Base-by-base conservation (phyloP, 2,888 invertebrate genomes). In the Phlogophora meticulosa region DNA sequence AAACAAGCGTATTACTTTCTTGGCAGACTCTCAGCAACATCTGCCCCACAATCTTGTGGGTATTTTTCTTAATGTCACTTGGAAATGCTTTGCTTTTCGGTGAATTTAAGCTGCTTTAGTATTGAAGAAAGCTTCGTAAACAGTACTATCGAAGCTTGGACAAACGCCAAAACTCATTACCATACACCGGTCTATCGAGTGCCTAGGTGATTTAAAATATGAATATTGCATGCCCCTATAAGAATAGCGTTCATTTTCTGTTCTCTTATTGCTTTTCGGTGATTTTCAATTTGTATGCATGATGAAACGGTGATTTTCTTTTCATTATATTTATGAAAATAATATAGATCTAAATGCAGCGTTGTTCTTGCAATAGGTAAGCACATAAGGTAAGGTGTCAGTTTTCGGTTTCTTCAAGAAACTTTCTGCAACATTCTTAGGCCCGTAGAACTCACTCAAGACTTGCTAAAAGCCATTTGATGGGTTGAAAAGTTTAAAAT, bases 21-120 rank as follows among this genome's bases (percentile, higher is more conserved):
- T 84, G 82, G 84, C 87, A 83, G 42, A 55, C 64, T 81, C 77
- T 82, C 80, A 83, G 81, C 57, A 67, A 65, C 74, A 71, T 76
- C 55, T 72, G 64, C 40, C 64, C 15, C 56, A 59, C 74, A 78
- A 76, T 81, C 64, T 76, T 62, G 56, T 45, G 42, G 43, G 66
- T 67, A 68, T 68, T 79, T 81, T 76, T 78, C 68, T 61, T 76
- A 74, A 70, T 74, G 72, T 67, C 59, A 66, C 53, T 69, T 42
- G 51, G 43, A 69, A 72, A 76, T 58, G 40, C 56, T 67, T 74
- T 69, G 28, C 59, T 61, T 73, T 78, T 76, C 51, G 55, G 64
- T 10, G 42, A 52, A 72, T 65, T 72, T 52, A 60, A 57, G 62
- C 52, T 40, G 40, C 66, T 66, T 76, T 77, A 76, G 73, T 74